Evolutionary conservation across 2,113 vertebrate species (phyloP), one percentile per base, ranked within the genome.

Genomic region (Cyprinus carpio): DNA sequence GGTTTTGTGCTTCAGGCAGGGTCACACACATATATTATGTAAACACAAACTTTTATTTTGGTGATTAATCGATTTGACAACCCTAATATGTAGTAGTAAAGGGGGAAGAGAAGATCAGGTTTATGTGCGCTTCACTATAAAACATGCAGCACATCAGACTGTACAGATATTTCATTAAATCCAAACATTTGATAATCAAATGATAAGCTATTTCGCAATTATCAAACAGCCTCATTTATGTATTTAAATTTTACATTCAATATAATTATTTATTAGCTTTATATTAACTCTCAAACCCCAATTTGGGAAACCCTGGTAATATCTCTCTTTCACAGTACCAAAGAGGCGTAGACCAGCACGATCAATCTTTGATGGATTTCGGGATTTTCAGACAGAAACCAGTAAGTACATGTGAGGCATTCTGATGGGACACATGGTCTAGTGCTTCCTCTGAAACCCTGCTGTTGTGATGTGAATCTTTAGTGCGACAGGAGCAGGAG

Each of bases 331-430:
- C 88, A 29, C 87, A 99, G 98, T 97, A 91, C 98, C 98, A 92
- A 99, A 99, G 92, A 95, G 98, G 89, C 95, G 98, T 88, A 95
- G 98, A 91, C 98, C 98, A 56, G 97, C 98, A 23, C 96, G 98
- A 85, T 99, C 98, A 37, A 99, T 99, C 95, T 99, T 99, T 89
- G 98, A 99, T 85, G 98, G 98, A 84, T 99, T 99, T 93, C 95
- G 98, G 86, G 98, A 99, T 92, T 99, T 99, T 90, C 98, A 99
- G 87, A 99, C 98, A 82, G 98, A 99, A 95, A 99, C 98, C 85
- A 99, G 98, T 99, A 94, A 94, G 94, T 91, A 16, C 20, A 75
- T 71, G 46, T 40, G 75, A 75, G 16, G 64, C 78, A 18, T 84
- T 2, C 31, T 29, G 58, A 11, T 75, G 37, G 43, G 6, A 74